Percentiles rank a stretch among this genome's conserved stretches.
These are phyloP conservation scores for Monopis laevigella DNA, from an alignment of 2,888 invertebrate species.

Conservation along the genomic window DNA sequence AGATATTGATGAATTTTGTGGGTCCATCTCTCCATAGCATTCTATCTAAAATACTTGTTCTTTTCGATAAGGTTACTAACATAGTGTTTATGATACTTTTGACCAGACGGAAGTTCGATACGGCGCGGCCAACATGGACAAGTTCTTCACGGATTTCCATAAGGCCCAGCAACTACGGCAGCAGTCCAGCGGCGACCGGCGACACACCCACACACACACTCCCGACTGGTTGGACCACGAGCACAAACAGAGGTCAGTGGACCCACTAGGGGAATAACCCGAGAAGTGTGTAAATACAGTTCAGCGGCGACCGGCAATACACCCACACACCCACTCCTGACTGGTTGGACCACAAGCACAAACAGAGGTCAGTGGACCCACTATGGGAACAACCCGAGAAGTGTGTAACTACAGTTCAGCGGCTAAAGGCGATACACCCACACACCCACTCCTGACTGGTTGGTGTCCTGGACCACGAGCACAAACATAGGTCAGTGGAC, in stretches of 20 bases:
- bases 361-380: conserved; percentile 48
- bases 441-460: conserved; percentile 19
- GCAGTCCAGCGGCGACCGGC: conserved; percentile 32
- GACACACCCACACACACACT: not conserved
- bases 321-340: not conserved
- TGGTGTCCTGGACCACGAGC: conserved; percentile 54
- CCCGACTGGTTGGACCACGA: conserved; percentile 39
- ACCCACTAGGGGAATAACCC: no score
- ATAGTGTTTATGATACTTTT: not conserved
- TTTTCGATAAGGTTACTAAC: no score
- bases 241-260: conserved; percentile 50
- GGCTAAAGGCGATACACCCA: conserved; percentile 23
- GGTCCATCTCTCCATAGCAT: no score
- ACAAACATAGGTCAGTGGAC: conserved; percentile 51
- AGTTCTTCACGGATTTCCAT: conserved; percentile 78
- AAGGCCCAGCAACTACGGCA: conserved; percentile 66
- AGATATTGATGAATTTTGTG: no score
- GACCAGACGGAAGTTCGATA: conserved; percentile 48
- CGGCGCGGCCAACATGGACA: conserved; percentile 68
- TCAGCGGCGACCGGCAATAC: conserved; percentile 29
- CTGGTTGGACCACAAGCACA: conserved; percentile 49
- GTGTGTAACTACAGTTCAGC: no score
- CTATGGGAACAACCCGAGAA: no score
- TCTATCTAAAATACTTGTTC: no score
- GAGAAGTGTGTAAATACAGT: no score